A percentile compares a stretch with the other conserved stretches of the same genome.
phyloP scores from a whole-genome alignment of 2,113 vertebrate genomes.

The Spermophilus dauricus region DNA sequence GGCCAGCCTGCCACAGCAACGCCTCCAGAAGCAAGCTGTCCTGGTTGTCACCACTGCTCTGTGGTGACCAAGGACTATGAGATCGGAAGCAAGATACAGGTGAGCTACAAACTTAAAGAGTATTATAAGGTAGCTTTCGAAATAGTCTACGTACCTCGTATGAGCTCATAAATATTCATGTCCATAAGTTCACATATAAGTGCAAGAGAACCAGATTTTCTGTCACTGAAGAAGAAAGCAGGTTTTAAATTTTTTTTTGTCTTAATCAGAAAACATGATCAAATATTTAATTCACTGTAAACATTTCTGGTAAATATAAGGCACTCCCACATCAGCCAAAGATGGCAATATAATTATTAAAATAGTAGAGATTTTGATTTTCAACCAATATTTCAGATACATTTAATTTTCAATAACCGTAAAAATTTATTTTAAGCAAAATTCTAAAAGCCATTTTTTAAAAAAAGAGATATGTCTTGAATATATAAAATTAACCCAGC shows the following conservation, averaged over 20 bases:
- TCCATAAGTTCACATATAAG: constrained; percentile 96
- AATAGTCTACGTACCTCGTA: constrained; percentile 90
- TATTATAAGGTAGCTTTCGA: constrained; percentile 23
- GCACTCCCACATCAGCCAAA: neutral
- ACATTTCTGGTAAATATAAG: neutral
- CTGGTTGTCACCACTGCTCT: rapidly evolving
- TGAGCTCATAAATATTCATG: constrained; percentile 96
- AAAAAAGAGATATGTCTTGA: neutral
- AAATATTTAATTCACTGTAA: constrained; percentile 56
- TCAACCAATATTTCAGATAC: constrained; percentile 58
- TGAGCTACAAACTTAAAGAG: neutral
- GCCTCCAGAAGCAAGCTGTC: rapidly evolving
- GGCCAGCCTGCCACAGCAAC: too few relatives aligned
- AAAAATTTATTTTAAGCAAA: neutral
- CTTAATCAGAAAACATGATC: constrained; percentile 70
- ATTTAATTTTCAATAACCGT: constrained; percentile 30
- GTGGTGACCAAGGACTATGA: rapidly evolving
- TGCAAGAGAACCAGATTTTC: constrained; percentile 91
- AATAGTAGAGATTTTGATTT: neutral
- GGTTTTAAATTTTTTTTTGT: constrained; percentile 28
- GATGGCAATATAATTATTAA: neutral
- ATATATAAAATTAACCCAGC: neutral
- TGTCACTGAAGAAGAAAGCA: constrained; percentile 91
- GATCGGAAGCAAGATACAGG: neutral
- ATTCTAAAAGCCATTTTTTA: neutral